A percentile compares a stretch with the other conserved stretches of the same genome.
Conservation (phyloP, 2,113 vertebrate species). For the Podarcis raffonei region DNA sequence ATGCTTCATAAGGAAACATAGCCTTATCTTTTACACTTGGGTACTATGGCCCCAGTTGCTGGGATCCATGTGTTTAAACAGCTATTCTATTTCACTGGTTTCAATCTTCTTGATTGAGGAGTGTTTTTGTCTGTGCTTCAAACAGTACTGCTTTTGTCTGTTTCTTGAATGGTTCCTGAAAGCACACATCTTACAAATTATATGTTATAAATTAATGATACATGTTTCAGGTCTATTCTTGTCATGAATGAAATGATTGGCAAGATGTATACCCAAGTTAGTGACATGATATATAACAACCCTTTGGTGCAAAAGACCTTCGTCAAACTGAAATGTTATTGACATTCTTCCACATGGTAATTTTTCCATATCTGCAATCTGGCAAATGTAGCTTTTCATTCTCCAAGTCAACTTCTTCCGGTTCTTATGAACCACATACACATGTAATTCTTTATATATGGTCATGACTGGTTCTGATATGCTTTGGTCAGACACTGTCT, state of each 20-base stretch:
- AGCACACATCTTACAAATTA: neutral
- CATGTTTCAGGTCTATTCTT: neutral
- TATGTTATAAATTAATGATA: neutral
- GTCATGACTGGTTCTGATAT: neutral
- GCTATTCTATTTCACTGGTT: neutral
- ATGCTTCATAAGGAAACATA: neutral
- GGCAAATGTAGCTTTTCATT: neutral
- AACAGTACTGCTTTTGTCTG: constrained; percentile 9
- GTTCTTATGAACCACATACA: neutral
- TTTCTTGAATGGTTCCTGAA: neutral
- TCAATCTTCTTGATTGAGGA: neutral
- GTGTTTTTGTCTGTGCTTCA: neutral
- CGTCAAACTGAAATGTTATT: neutral
- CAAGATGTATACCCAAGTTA: neutral
- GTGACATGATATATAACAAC: neutral
- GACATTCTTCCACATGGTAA: neutral
- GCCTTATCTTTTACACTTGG: neutral
- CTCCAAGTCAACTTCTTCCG: neutral
- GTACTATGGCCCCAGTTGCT: neutral
- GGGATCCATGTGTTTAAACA: neutral
- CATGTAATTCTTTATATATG: neutral
- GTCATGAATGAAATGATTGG: neutral
- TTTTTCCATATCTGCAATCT: too few relatives aligned
- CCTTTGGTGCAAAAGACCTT: neutral
- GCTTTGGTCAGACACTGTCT: neutral